Percentiles rank a stretch among this genome's conserved stretches.
phyloP scores from a whole-genome alignment of 1,140 invertebrate species.

The Drosophila murphyi region DNA sequence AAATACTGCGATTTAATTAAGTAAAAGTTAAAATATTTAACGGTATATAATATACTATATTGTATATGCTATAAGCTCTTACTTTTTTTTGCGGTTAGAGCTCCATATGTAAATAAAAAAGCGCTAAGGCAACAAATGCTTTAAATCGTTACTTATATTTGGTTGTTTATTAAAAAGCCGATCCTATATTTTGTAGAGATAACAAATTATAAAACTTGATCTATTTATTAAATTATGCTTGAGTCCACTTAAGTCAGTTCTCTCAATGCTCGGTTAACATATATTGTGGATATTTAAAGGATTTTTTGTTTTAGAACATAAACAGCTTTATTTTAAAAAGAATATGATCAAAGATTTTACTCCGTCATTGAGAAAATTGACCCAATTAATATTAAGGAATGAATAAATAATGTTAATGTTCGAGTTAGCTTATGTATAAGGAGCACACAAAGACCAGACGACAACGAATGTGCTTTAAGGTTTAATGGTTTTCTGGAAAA shows the following conservation, averaged over 20 bases:
- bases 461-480: constrained; percentile 68
- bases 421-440: constrained; percentile 71
- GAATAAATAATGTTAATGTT: constrained; percentile 77
- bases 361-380: constrained; percentile 47
- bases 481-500: constrained; percentile 72
- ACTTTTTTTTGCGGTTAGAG: not conserved
- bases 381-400: constrained; percentile 75
- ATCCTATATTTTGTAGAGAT: constrained; percentile 27
- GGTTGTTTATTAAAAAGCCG: constrained; percentile 47
- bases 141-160: constrained; percentile 36
- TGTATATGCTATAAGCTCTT: constrained; percentile 4
- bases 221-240: constrained; percentile 33
- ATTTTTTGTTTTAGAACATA: constrained; percentile 23
- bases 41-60: not conserved
- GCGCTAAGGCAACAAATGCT: not conserved
- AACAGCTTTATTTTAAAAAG: constrained; percentile 34
- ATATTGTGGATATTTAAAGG: constrained; percentile 22
- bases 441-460: constrained; percentile 55
- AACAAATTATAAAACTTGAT: constrained; percentile 35
- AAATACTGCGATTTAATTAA: constrained; percentile 4
- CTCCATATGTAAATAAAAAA: not conserved
- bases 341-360: constrained; percentile 36
- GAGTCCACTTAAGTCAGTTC: constrained; percentile 35
- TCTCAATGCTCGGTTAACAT: constrained; percentile 39
- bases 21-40: not conserved